These are phyloP conservation scores for Philaenus spumarius DNA, from an alignment of 1,140 invertebrate genomes.

Conservation along the genomic window DNA sequence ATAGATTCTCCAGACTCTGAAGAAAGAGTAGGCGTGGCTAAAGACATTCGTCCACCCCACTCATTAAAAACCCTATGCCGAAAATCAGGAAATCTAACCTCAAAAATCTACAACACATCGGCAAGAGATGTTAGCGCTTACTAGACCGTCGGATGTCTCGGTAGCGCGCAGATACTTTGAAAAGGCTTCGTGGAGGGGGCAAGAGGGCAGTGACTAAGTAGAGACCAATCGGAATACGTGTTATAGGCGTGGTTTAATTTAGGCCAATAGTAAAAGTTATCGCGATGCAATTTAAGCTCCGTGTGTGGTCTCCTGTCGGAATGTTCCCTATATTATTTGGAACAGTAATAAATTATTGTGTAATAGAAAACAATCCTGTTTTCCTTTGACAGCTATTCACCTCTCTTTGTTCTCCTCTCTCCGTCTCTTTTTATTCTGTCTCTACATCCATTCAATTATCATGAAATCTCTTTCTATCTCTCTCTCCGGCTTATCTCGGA, in stretches of 20 bases:
- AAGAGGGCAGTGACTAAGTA: neutral
- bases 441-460: neutral
- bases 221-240: neutral
- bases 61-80: neutral
- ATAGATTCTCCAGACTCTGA: neutral
- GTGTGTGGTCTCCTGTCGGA: constrained; percentile 16
- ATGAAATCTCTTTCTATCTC: neutral
- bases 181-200: neutral
- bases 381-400: constrained; percentile 9
- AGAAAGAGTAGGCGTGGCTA: constrained; percentile 5
- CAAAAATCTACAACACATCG: neutral
- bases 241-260: neutral
- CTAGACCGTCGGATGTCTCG: constrained; percentile 2
- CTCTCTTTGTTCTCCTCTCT: constrained; percentile 1
- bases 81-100: constrained; percentile 4
- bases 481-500: no score
- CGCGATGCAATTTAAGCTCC: constrained; percentile 2
- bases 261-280: neutral
- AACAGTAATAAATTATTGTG: constrained; percentile 13
- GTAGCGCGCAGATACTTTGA: neutral
- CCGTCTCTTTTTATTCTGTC: neutral
- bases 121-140: neutral
- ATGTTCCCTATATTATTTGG: constrained; percentile 12
- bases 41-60: neutral
- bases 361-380: constrained; percentile 18